Evolutionary conservation across 2,797 vertebrate genomes (phyloP).

Genomic region (Myotis daubentonii): DNA sequence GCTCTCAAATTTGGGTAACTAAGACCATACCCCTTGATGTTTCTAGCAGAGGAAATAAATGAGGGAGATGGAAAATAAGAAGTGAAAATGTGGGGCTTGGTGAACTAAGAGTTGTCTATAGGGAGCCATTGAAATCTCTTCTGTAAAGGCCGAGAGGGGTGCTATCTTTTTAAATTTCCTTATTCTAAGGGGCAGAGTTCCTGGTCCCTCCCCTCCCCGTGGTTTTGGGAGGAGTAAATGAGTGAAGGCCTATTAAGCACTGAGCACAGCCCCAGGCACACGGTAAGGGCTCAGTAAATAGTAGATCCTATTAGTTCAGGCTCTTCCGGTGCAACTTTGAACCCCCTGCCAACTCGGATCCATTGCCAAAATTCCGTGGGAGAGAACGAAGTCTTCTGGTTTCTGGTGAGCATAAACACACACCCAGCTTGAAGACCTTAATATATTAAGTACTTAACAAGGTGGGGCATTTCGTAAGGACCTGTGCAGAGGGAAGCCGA

Average conservation of each 20-base stretch:
- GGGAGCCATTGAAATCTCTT: neutral
- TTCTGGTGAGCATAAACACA: slow-evolving; percentile 21
- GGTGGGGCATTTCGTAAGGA: neutral
- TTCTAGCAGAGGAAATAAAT: slow-evolving; percentile 1
- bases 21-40: neutral
- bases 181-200: neutral
- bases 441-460: slow-evolving; percentile 27
- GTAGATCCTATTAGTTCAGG: neutral
- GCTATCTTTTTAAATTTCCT: neutral
- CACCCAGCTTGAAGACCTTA: neutral
- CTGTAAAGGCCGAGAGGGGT: neutral
- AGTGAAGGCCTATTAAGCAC: neutral
- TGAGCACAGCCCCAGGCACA: neutral
- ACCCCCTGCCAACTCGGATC: neutral
- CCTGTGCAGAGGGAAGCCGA: neutral
- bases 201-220: neutral
- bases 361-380: slow-evolving; percentile 21
- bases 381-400: neutral
- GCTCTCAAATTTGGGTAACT: neutral
- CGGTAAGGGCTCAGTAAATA: slow-evolving; percentile 45
- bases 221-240: neutral
- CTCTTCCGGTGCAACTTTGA: slow-evolving; percentile 32
- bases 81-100: neutral
- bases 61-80: neutral
- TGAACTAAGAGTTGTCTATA: neutral